Evolutionary conservation across 2,113 vertebrate species (phyloP).

Genomic region (Gopherus evgoodei): DNA sequence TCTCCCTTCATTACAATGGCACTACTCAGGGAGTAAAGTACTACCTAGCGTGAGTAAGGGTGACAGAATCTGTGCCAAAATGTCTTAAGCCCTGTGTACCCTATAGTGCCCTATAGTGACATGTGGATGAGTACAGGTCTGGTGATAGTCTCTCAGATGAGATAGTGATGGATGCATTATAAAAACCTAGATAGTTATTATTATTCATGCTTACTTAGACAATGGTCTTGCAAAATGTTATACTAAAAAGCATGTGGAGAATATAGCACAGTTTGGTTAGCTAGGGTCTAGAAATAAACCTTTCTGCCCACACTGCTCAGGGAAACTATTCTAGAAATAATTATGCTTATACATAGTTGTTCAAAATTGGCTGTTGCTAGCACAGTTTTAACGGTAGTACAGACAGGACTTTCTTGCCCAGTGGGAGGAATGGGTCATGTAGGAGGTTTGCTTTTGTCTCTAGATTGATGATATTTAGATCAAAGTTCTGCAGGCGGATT

Average conservation of each 20-base stretch:
- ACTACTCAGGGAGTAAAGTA: not conserved
- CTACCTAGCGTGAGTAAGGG: fast-evolving
- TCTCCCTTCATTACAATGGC: fast-evolving
- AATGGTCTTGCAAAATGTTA: not conserved
- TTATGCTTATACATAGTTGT: constrained; percentile 56
- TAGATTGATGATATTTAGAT: fast-evolving
- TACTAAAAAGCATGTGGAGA: not conserved
- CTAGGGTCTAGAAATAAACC: constrained; percentile 28
- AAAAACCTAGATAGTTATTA: not conserved
- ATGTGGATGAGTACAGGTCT: not conserved
- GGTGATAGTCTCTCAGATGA: not conserved
- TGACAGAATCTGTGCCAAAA: not conserved
- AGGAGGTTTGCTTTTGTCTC: not conserved
- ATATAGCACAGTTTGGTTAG: not conserved
- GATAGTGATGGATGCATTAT: not conserved
- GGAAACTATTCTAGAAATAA: constrained; percentile 72
- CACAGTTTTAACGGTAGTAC: constrained; percentile 18
- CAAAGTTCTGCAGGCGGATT: not conserved
- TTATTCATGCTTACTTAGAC: not conserved
- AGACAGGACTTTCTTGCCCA: constrained; percentile 26
- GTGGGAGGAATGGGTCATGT: not conserved
- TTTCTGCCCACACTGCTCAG: constrained; percentile 39
- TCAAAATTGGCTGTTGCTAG: constrained; percentile 47
- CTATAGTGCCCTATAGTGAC: fast-evolving
- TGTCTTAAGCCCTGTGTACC: not conserved